Base-by-base conservation (phyloP, 2,888 invertebrate species). In the Drosophila antonietae region DNA sequence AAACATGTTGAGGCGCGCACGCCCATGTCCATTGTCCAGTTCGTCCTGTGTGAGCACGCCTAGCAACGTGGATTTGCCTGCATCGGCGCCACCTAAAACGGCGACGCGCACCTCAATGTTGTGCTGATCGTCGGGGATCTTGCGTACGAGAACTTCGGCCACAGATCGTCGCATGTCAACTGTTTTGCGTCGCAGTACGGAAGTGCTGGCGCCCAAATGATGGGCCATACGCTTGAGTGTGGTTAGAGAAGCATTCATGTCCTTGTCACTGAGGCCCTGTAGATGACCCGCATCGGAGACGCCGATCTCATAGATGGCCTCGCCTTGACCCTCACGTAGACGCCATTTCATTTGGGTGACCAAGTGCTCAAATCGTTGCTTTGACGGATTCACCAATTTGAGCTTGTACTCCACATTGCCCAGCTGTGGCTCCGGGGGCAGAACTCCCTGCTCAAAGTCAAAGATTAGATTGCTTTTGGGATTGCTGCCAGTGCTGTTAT, bases 281-380 rank as follows among this genome's bases (percentile, higher is more conserved):
- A 99, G 93, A 59, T 96, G 95, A 0, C 98, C 98, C 88, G 96
- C 97, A 93, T 98, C 98, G 68, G 97, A 96, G 3, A 98, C 98
- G 0, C 99, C 99, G 57, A 99, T 97, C 93, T 99, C 98, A 93
- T 99, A 99, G 75, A 99, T 97, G 0, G 99, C 99, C 92, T 98
- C 97, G 0, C 99, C 99, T 79, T 98, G 97, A 35, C 99, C 98
- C 93, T 98, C 98, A 0, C 97, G 95, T 12, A 99, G 94, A 0
- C 99, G 95, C 99, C 99, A 99, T 94, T 99, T 99, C 95, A 99
- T 95, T 95, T 99, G 99, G 0, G 99, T 99, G 23, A 99, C 98
- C 37, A 99, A 94, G 93, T 99, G 99, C 92, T 99, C 98, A 90
- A 98, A 96, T 70, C 99, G 94, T 83, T 96, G 96, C 91, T 96